These are phyloP conservation scores for Acleris cristana DNA, from an alignment of 2,888 invertebrate species.

Conservation along the genomic window DNA sequence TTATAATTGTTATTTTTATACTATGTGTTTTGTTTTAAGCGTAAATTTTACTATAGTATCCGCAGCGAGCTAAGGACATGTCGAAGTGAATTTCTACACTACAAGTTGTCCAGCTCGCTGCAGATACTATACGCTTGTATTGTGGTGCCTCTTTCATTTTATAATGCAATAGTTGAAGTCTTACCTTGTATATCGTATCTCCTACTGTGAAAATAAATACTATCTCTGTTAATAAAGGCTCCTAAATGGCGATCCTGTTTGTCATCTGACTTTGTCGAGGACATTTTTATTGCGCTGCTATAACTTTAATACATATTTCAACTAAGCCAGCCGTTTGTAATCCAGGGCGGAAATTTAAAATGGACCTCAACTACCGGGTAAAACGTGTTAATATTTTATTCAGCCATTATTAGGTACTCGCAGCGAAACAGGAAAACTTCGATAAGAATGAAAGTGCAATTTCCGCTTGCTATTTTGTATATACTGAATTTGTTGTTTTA, in stretches of 20 bases:
- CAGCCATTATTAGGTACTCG: constrained; percentile 48
- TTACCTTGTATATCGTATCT: too few species aligned
- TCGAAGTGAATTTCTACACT: too few species aligned
- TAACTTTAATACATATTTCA: constrained; percentile 29
- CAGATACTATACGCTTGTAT: too few species aligned
- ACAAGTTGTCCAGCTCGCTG: too few species aligned
- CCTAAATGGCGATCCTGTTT: background rate
- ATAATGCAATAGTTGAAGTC: too few species aligned
- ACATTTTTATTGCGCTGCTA: constrained; percentile 26
- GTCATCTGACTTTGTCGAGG: constrained; percentile 15
- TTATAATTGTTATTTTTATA: too few species aligned
- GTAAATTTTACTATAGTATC: too few species aligned
- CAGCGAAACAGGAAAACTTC: constrained; percentile 50
- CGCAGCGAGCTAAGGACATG: too few species aligned
- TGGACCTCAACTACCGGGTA: constrained; percentile 34
- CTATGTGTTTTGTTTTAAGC: too few species aligned
- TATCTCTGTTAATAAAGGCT: constrained; percentile 12
- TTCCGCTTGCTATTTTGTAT: constrained; percentile 30
- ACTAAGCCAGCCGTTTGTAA: constrained; percentile 34
- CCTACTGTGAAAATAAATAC: too few species aligned
- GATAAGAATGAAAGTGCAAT: constrained; percentile 34
- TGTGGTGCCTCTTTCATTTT: too few species aligned
- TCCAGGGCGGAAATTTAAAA: constrained; percentile 39
- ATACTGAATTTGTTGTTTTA: constrained; percentile 22
- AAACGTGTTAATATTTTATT: constrained; percentile 54